Evolutionary conservation across 2,888 invertebrate species (phyloP).

Genomic region (Papilio gigon): DNA sequence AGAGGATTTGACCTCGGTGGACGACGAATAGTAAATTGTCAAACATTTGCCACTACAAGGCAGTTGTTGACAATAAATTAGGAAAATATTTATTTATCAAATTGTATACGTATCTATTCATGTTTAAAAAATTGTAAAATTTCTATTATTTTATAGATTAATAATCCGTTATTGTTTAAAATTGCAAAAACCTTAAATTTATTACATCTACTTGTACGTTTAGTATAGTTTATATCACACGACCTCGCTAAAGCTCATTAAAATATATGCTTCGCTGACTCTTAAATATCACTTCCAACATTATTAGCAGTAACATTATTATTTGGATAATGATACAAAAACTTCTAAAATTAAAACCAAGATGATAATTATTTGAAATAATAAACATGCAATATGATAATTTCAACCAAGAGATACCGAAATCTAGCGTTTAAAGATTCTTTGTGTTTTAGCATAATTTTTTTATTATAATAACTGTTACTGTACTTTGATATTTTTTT

Average conservation of each 20-base stretch:
- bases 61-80: not conserved
- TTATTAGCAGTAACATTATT: constrained; percentile 22
- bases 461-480: not conserved
- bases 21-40: constrained; percentile 8
- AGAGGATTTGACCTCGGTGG: not conserved
- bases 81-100: not conserved
- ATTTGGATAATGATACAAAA: constrained; percentile 13
- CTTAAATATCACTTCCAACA: constrained; percentile 28
- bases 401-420: not conserved
- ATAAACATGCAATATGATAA: not conserved
- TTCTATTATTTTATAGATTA: not conserved
- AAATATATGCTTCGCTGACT: constrained; percentile 37
- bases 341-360: not conserved
- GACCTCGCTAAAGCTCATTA: constrained; percentile 35
- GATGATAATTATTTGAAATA: not conserved
- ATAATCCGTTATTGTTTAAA: not conserved
- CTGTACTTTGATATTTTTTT: too few relatives aligned
- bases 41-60: constrained; percentile 14
- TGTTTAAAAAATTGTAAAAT: too few relatives aligned
- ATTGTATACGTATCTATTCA: too few relatives aligned
- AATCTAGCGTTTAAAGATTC: too few relatives aligned
- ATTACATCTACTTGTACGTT: constrained; percentile 5
- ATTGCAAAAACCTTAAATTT: not conserved
- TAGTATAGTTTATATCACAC: constrained; percentile 10
- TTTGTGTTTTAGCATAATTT: not conserved